Evolutionary conservation across 2,888 invertebrate species (phyloP).

Genomic region (Drosophila multiciliata): DNA sequence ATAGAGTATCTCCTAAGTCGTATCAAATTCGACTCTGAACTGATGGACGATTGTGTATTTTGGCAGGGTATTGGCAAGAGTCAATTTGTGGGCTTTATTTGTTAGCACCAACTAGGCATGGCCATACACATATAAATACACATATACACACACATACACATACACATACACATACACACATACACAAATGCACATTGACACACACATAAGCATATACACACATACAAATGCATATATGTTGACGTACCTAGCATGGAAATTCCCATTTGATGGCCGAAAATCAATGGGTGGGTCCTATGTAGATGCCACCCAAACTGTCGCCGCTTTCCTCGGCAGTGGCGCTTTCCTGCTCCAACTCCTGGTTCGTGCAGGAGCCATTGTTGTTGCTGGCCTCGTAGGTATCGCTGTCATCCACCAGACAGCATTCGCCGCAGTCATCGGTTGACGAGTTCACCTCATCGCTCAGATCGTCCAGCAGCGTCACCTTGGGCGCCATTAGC

Average conservation of each 20-base stretch:
- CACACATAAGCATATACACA: conserved; percentile 13
- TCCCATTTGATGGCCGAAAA: conserved; percentile 65
- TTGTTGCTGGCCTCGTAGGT: conserved; percentile 59
- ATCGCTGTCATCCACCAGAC: conserved; percentile 69
- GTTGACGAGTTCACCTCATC: conserved; percentile 71
- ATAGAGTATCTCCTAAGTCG: neutral
- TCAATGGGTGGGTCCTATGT: conserved; percentile 68
- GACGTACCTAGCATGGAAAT: conserved; percentile 56
- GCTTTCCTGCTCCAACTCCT: conserved; percentile 47
- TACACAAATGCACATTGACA: conserved; percentile 1
- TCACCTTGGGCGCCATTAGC: conserved; percentile 74
- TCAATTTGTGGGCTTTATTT: neutral
- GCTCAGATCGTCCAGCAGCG: conserved; percentile 72
- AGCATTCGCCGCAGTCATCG: conserved; percentile 71
- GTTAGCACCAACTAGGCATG: conserved; percentile 8
- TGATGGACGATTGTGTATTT: neutral
- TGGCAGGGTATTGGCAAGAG: conserved; percentile 5
- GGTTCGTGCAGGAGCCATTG: conserved; percentile 41
- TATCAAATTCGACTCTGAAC: neutral
- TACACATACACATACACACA: neutral
- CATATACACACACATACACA: conserved; percentile 1
- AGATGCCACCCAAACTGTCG: conserved; percentile 64
- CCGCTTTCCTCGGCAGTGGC: conserved; percentile 62
- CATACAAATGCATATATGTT: neutral
- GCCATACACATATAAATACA: conserved; percentile 1